Evolutionary conservation across 2,113 vertebrate genomes (phyloP), one percentile per base, ranked within the genome.

Genomic region (Poeciliopsis turrubarensis): DNA sequence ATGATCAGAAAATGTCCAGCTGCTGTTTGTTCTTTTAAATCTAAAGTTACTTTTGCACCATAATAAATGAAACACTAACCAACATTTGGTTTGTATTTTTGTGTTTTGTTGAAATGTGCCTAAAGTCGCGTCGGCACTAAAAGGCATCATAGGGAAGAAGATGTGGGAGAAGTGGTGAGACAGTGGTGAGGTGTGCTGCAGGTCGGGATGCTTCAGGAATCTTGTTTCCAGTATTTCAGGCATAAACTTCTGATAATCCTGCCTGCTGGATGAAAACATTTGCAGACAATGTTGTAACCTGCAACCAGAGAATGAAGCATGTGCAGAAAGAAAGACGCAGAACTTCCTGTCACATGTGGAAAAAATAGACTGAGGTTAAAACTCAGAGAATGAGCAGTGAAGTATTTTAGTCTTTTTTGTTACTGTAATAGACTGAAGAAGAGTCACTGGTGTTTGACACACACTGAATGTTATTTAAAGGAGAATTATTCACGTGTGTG

Each of bases 401-500:
- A 1, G 29, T 88, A 85, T 78, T 81, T 72, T 83, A 83, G 72
- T 25, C 0, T 39, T 32, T n/a, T 0, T 8, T 10, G 79, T 67
- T 66, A 25, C 72, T 3, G 80, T 27, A 76, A 79, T 81, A 75
- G 51, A n/a, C 44, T 2, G 32, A 17, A 67, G 65, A 74, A 27
- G 34, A 71, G 74, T 84, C 80, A 80, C 26, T 27, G 3, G 10
- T 26, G 51, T 39, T 8, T 75, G 82, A 88, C 37, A 68, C 37
- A 68, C 26, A 2, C 6, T 74, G 29, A 44, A 31, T 67, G 31
- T 25, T 37, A 27, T 10, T 26, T 26, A 80, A 84, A 73, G 29
- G 79, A 70, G 79, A 86, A 83, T 81, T 77, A 85, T 60, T 86
- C 81, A 76, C 26, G 39, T 34, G 5, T 0, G 4, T 54, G 78